Percentiles rank a stretch among this genome's conserved stretches.
Conservation (phyloP, 2,113 vertebrate species). For the Oreochromis tanganicae region DNA sequence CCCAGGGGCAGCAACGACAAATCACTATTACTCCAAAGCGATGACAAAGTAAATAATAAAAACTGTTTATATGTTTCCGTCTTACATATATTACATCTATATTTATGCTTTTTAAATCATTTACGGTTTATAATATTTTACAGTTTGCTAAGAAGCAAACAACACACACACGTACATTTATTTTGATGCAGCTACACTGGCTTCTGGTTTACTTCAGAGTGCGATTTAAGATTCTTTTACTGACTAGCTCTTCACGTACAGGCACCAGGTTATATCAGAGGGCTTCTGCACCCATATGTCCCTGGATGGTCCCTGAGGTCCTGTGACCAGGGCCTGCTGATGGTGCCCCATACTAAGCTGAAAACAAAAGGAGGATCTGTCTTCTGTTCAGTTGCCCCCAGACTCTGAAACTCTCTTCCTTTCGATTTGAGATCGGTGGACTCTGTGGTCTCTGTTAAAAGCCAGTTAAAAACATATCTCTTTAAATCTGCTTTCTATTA, state of each 20-base stretch:
- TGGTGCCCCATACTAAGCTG: background rate
- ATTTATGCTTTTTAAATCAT: background rate
- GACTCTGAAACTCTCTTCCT: background rate
- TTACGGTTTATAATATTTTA: background rate
- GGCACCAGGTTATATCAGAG: background rate
- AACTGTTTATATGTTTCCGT: background rate
- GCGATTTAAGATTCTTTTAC: background rate
- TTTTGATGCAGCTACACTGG: background rate
- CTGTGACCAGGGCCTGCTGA: background rate
- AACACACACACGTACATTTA: background rate
- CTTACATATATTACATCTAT: background rate
- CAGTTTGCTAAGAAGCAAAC: background rate
- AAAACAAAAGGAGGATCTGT: background rate
- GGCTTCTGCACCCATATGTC: background rate
- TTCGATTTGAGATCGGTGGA: fast-evolving
- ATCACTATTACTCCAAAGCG: background rate
- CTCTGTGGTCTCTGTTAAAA: background rate
- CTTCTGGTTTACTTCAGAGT: background rate
- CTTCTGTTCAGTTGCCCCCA: background rate
- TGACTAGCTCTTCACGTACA: background rate
- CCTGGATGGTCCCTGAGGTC: fast-evolving
- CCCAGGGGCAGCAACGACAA: background rate
- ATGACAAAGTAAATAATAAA: background rate
- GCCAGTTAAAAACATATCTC: background rate
- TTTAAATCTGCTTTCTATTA: background rate